Evolutionary conservation across 2,888 invertebrate genomes (phyloP).

Genomic region (Eremobia ochroleuca): DNA sequence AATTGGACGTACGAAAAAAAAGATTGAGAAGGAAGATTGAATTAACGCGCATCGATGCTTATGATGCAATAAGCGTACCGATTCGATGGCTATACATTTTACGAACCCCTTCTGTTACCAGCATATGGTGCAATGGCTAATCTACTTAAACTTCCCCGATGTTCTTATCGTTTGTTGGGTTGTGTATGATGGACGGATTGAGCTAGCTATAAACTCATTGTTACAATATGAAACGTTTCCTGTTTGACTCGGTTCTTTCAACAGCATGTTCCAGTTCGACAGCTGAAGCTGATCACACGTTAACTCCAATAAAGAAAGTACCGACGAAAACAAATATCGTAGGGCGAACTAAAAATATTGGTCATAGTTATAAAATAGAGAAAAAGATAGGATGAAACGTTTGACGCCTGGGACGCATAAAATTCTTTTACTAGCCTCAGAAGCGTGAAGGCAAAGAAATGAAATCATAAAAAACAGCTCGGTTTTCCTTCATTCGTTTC

Average conservation of each 20-base stretch:
- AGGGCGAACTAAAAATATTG: conserved; percentile 56
- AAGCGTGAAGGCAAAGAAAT: conserved; percentile 30
- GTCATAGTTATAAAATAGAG: conserved; percentile 65
- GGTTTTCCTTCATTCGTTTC: conserved; percentile 18
- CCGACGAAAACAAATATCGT: conserved; percentile 63
- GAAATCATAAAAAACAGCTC: conserved; percentile 47
- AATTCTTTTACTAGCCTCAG: conserved; percentile 38
- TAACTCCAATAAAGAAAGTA: conserved; percentile 59
- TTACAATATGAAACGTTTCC: conserved; percentile 66
- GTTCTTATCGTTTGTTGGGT: conserved; percentile 64
- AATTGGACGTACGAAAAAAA: conserved; percentile 70
- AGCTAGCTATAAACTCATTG: conserved; percentile 64
- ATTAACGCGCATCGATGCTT: conserved; percentile 80
- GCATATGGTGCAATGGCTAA: conserved; percentile 83
- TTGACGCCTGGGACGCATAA: conserved; percentile 30
- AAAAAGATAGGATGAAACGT: conserved; percentile 62
- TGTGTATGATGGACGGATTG: conserved; percentile 55
- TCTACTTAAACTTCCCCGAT: conserved; percentile 73
- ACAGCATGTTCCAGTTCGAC: conserved; percentile 63
- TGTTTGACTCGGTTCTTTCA: conserved; percentile 66
- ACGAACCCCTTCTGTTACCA: conserved; percentile 79
- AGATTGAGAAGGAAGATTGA: conserved; percentile 74
- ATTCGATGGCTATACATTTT: conserved; percentile 80
- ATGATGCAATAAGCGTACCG: conserved; percentile 82
- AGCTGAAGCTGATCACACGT: conserved; percentile 58